A percentile compares a stretch with the other conserved stretches of the same genome.
Conservation (phyloP, 2,113 vertebrate genomes). For the Ammospiza nelsoni region DNA sequence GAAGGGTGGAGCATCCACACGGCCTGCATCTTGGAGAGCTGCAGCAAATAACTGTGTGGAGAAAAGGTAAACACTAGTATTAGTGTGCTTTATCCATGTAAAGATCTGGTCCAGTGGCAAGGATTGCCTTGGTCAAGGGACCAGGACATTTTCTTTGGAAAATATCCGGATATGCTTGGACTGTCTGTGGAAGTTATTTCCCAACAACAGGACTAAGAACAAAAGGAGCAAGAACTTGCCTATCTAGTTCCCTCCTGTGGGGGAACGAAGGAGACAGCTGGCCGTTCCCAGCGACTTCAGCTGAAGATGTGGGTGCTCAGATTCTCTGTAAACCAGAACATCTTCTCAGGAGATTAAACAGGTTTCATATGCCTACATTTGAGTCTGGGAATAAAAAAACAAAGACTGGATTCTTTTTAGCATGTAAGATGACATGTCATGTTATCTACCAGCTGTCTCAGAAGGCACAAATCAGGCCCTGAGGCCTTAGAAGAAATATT, state of each 20-base stretch:
- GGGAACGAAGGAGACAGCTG: neutral
- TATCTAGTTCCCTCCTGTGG: neutral
- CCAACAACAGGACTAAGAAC: neutral
- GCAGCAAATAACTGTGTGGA: neutral
- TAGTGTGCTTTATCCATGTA: neutral
- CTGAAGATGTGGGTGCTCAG: neutral
- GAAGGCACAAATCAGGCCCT: neutral
- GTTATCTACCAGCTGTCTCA: neutral
- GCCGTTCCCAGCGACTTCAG: neutral
- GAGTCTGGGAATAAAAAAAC: neutral
- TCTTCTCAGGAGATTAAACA: neutral
- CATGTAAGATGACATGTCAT: neutral
- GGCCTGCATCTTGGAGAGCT: neutral
- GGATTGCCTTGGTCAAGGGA: neutral
- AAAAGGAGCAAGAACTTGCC: neutral
- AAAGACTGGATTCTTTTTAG: neutral
- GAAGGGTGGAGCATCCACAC: neutral
- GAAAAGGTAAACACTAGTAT: neutral
- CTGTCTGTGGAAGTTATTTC: neutral
- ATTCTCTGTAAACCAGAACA: neutral
- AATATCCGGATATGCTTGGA: neutral
- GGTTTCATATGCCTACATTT: neutral
- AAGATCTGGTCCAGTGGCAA: neutral
- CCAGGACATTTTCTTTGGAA: neutral
- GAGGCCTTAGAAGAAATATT: neutral